Conservation (phyloP, 2,888 invertebrate species). For the Apamea sordens region DNA sequence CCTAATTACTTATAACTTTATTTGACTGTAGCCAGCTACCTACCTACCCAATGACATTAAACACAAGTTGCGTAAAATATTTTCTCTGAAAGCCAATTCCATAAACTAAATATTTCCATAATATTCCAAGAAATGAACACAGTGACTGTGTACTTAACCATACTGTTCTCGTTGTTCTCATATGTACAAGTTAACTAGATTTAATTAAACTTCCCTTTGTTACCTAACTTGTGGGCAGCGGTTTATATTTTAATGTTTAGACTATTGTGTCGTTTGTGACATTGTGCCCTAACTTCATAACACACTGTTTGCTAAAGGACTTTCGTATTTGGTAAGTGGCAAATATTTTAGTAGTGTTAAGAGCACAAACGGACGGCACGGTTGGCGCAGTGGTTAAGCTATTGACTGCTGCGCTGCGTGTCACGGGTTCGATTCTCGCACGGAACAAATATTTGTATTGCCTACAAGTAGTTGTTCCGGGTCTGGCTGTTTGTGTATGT, state of each 20-base stretch:
- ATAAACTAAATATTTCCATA: slow-evolving; percentile 4
- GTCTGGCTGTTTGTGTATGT: too few relatives aligned
- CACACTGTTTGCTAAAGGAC: slow-evolving; percentile 31
- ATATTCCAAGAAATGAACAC: slow-evolving; percentile 25
- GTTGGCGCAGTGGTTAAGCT: too few relatives aligned
- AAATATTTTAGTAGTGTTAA: slow-evolving; percentile 2
- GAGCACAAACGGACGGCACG: too few relatives aligned
- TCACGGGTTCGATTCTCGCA: too few relatives aligned
- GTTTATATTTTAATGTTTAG: slow-evolving; percentile 65
- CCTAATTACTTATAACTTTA: background rate
- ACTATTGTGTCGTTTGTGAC: slow-evolving; percentile 60
- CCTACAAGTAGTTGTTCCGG: too few relatives aligned
- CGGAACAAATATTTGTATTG: too few relatives aligned
- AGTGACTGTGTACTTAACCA: slow-evolving; percentile 13
- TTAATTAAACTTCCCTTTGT: slow-evolving; percentile 68
- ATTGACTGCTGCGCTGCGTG: too few relatives aligned
- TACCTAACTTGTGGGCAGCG: slow-evolving; percentile 42
- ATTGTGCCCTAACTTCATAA: slow-evolving; percentile 56
- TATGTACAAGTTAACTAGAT: slow-evolving; percentile 49
- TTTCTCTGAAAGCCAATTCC: background rate
- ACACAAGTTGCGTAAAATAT: background rate
- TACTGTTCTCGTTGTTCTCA: slow-evolving; percentile 28
- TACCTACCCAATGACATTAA: background rate
- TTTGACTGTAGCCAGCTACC: background rate
- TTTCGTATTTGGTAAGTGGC: slow-evolving; percentile 46